phyloP scores from a whole-genome alignment of 2,888 invertebrate species.

The Fragum sueziense region DNA sequence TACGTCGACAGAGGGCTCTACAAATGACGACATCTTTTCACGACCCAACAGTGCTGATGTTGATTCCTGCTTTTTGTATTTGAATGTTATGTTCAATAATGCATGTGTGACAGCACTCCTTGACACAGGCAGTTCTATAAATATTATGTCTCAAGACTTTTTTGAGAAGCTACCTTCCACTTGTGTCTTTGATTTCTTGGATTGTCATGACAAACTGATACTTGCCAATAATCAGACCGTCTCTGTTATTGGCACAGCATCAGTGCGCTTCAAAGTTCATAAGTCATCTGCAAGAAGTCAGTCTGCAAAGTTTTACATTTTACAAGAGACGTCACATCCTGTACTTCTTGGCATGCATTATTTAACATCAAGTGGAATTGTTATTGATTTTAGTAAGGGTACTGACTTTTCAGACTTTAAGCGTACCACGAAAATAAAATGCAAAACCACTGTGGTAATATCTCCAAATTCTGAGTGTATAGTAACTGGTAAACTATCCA shows the following conservation, averaged over 20 bases:
- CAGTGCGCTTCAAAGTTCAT: background rate
- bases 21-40: too few relatives aligned
- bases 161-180: too few relatives aligned
- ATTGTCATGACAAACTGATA: background rate
- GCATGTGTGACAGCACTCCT: too few relatives aligned
- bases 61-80: too few relatives aligned
- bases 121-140: background rate
- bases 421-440: background rate
- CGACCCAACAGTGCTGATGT: too few relatives aligned
- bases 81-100: too few relatives aligned
- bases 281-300: background rate
- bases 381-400: background rate
- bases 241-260: conserved; percentile 30
- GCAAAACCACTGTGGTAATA: background rate
- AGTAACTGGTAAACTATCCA: background rate
- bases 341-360: background rate
- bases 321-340: background rate
- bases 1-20: too few relatives aligned
- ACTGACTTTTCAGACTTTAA: background rate
- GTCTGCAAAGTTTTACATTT: conserved; percentile 31
- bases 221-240: conserved; percentile 22
- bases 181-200: too few relatives aligned
- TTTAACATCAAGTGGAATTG: background rate
- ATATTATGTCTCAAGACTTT: background rate
- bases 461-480: background rate